Evolutionary conservation across 2,888 invertebrate genomes (phyloP).

Genomic region (Phanerotoma sp.): DNA sequence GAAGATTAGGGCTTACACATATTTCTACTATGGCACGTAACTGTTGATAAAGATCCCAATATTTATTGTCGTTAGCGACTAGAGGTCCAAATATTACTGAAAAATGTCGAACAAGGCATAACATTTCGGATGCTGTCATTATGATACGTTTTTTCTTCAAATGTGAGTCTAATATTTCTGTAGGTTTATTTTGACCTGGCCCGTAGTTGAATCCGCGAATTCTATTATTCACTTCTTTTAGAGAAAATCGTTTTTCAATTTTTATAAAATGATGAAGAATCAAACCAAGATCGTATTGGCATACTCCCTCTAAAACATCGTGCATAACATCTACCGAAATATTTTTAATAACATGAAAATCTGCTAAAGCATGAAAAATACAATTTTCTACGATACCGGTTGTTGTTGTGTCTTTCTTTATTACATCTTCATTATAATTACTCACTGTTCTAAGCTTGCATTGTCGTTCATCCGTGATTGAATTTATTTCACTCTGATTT

Average conservation of each 20-base stretch:
- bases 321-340: slow-evolving; percentile 26
- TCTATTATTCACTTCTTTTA: slow-evolving; percentile 21
- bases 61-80: background rate
- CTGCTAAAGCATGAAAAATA: slow-evolving; percentile 17
- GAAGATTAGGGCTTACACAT: slow-evolving; percentile 1
- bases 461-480: slow-evolving; percentile 12
- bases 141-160: slow-evolving; percentile 22
- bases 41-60: slow-evolving; percentile 19
- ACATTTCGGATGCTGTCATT: slow-evolving; percentile 5
- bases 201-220: slow-evolving; percentile 25
- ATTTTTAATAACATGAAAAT: slow-evolving; percentile 25
- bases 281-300: slow-evolving; percentile 18
- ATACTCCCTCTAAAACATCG: slow-evolving; percentile 19
- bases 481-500: slow-evolving; percentile 15
- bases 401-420: slow-evolving; percentile 4
- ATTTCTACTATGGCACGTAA: slow-evolving; percentile 21
- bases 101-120: background rate
- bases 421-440: slow-evolving; percentile 18
- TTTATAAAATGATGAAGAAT: slow-evolving; percentile 20
- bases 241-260: slow-evolving; percentile 14
- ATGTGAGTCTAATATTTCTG: slow-evolving; percentile 26
- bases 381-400: slow-evolving; percentile 24
- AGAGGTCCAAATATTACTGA: background rate
- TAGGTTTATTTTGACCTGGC: slow-evolving; percentile 23
- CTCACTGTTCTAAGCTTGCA: slow-evolving; percentile 9